phyloP scores from a whole-genome alignment of 2,888 invertebrate species.

The Andrena chrysosceles region DNA sequence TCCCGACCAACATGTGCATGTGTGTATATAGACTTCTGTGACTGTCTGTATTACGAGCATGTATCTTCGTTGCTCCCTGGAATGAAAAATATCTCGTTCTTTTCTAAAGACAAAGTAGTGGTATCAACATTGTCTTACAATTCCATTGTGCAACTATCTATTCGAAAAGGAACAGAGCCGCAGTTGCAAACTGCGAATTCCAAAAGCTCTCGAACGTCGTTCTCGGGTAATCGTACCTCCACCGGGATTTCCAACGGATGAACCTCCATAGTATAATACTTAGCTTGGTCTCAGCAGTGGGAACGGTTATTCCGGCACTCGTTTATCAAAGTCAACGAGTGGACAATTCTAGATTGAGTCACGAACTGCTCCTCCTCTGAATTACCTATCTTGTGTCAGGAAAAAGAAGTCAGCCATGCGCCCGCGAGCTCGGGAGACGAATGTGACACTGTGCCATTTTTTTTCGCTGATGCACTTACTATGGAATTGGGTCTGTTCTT shows the following conservation, averaged over 20 bases:
- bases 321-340: constrained; percentile 73
- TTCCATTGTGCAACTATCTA: neutral
- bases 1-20: too few species aligned
- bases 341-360: constrained; percentile 73
- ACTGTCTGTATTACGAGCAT: too few species aligned
- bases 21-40: too few species aligned
- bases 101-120: neutral
- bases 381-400: constrained; percentile 21
- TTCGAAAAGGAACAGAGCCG: neutral
- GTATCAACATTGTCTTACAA: neutral
- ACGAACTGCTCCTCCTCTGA: constrained; percentile 60
- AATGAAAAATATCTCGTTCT: neutral
- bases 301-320: constrained; percentile 51
- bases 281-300: constrained; percentile 31
- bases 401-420: constrained; percentile 38
- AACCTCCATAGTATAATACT: constrained; percentile 23
- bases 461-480: constrained; percentile 3
- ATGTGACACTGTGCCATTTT: constrained; percentile 33
- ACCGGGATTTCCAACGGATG: constrained; percentile 29
- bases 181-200: constrained; percentile 14
- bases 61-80: too few species aligned
- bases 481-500: neutral
- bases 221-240: constrained; percentile 22
- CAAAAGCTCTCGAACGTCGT: constrained; percentile 17
- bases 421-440: neutral